Conservation (phyloP, 2,888 invertebrate species). For the Lithodes maja region DNA sequence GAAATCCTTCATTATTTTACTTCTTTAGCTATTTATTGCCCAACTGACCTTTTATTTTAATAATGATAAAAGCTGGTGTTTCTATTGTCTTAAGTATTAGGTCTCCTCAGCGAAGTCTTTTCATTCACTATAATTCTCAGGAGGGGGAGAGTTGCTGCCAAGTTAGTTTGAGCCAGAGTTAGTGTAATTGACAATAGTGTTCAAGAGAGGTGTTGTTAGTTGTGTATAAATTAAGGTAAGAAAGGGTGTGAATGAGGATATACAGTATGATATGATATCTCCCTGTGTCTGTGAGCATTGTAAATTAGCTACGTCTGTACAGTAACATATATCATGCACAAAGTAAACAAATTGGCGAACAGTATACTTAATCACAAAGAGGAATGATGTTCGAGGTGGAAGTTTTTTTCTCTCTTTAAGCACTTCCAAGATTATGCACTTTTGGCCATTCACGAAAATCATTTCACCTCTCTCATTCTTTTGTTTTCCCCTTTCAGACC, state of each 20-base stretch:
- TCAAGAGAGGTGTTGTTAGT: neutral
- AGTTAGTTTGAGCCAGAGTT: neutral
- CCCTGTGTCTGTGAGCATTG: constrained; percentile 11
- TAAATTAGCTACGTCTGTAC: neutral
- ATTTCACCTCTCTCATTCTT: neutral
- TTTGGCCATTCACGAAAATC: neutral
- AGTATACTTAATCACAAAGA: neutral
- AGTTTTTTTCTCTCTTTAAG: neutral
- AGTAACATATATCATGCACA: neutral
- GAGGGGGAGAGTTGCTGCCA: too few species aligned
- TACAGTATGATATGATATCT: neutral
- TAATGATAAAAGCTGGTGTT: too few species aligned
- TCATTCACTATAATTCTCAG: too few species aligned
- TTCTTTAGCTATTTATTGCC: too few species aligned
- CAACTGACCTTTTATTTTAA: too few species aligned
- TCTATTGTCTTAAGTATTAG: too few species aligned
- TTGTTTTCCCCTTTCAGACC: neutral
- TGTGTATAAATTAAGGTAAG: constrained; percentile 13
- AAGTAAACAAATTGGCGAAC: neutral
- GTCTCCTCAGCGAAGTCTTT: too few species aligned
- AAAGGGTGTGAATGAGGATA: neutral
- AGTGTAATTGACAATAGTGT: neutral
- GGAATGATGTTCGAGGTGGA: neutral
- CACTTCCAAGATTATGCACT: neutral
- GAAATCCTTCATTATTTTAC: too few species aligned